Evolutionary conservation across 2,113 vertebrate genomes (phyloP), one percentile per base, ranked within the genome.

Genomic region (Lamprologus lemairii): DNA sequence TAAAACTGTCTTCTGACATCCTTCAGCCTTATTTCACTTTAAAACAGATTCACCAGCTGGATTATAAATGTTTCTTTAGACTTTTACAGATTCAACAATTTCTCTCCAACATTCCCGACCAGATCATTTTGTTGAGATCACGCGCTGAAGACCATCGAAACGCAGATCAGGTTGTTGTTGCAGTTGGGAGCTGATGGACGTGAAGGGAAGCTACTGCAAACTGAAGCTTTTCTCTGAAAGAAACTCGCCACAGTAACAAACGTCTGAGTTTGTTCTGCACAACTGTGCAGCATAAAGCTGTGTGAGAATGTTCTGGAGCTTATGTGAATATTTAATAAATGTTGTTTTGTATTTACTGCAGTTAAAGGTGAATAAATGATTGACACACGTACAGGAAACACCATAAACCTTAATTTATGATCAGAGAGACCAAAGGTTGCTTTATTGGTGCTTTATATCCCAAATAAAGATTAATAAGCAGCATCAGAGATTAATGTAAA

Each of bases 111-210:
- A 65, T 37, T 0, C 28, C 90, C 2, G 2, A 85, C 26, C 95
- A 94, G 53, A 97, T 95, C 0, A 87, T 97, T 85, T 95, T 99
- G 91, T 94, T 98, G 90, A 97, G 96, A 97, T 19, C 97, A 98
- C 89, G 19, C 23, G 54, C 95, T 96, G 84, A 95, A 95, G 47
- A 96, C 96, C 2, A 93, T 97, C 0, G 94, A 96, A 95, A 4
- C 0, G 92, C 97, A 0, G 90, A 98, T 90, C 96, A 96, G 91
- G 94, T 95, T 1, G 86, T 97, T 13, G 93, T 97, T 92, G 85
- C 0, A 97, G 95, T 97, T 60, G 97, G 97, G 28, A 97, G 60
- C 91, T 2, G 96, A 35, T 94, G 95, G 42, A 82, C 1, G 80
- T 8, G 49, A 49, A 82, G 4, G 97, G 97, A 5, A 87, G 35